A percentile compares a stretch with the other conserved stretches of the same genome.
These are phyloP conservation scores for Callyntrura guangdongensis DNA, from an alignment of 2,888 invertebrate species.

Conservation along the genomic window DNA sequence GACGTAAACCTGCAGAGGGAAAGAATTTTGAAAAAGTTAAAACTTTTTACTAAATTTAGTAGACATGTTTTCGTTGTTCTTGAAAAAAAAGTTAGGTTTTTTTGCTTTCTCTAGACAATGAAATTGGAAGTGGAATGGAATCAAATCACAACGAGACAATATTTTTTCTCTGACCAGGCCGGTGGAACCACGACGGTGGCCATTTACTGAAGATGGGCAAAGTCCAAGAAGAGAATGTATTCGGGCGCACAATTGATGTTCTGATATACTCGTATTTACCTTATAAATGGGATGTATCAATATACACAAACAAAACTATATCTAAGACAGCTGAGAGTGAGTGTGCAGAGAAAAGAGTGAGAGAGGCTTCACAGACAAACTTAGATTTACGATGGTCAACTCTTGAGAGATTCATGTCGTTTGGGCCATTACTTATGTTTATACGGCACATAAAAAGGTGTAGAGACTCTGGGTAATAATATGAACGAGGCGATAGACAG, in stretches of 20 bases:
- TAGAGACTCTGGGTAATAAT: not conserved
- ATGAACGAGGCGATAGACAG: not conserved
- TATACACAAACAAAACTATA: not conserved
- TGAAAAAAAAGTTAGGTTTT: not conserved
- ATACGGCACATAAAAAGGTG: conserved; percentile 42
- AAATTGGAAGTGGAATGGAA: conserved; percentile 16
- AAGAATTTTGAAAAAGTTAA: not conserved
- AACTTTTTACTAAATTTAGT: conserved; percentile 19
- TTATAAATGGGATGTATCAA: conserved; percentile 1
- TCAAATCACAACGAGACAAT: conserved; percentile 33
- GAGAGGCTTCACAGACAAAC: conserved; percentile 54
- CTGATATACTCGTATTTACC: not conserved
- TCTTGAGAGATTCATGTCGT: conserved; percentile 61
- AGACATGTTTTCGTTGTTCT: not conserved
- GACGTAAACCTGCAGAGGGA: not conserved
- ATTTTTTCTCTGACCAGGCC: conserved; percentile 21
- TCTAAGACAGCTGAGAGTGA: not conserved
- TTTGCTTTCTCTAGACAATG: not conserved
- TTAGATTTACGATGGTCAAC: conserved; percentile 76
- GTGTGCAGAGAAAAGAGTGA: too few relatives aligned
- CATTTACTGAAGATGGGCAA: conserved; percentile 10
- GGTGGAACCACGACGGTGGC: not conserved
- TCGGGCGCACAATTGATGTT: not conserved
- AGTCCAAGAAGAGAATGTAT: too few relatives aligned
- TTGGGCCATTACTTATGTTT: conserved; percentile 52